These are phyloP conservation scores for Elysia crispata DNA, from an alignment of 2,888 invertebrate species.

Conservation along the genomic window DNA sequence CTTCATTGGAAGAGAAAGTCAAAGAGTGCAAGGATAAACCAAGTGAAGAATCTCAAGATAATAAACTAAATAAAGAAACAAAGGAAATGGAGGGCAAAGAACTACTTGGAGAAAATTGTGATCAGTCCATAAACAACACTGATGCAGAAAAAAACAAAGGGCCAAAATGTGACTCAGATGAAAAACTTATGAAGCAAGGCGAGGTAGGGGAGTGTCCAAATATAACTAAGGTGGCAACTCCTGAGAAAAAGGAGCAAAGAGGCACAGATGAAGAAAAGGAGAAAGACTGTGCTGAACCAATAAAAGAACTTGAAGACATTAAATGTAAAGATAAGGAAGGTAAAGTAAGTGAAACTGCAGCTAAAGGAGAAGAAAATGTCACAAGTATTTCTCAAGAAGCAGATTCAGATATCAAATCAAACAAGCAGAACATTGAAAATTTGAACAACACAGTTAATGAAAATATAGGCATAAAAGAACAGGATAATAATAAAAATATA, in stretches of 20 bases:
- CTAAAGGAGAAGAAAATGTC: no score
- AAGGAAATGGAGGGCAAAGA: no score
- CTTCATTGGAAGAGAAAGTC: no score
- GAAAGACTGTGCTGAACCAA: constrained; percentile 57
- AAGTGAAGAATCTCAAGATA: no score
- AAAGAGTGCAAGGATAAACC: no score
- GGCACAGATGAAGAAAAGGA: background rate
- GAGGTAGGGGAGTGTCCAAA: background rate
- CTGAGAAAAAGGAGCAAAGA: background rate
- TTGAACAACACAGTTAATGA: constrained; percentile 14
- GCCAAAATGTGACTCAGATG: no score
- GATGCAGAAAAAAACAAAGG: no score
- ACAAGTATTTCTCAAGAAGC: background rate
- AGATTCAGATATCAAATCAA: background rate
- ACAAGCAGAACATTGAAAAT: constrained; percentile 20
- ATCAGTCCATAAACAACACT: no score
- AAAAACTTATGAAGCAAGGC: background rate
- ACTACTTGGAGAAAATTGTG: no score
- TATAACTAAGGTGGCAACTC: background rate
- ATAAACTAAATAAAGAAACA: no score
- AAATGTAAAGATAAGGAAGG: constrained; percentile 40
- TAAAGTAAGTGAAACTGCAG: constrained; percentile 51
- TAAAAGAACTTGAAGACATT: constrained; percentile 53
- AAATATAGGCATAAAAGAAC: background rate
- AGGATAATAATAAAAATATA: background rate